Conservation (phyloP, 2,797 vertebrate species). For the Myripristis murdjan region DNA sequence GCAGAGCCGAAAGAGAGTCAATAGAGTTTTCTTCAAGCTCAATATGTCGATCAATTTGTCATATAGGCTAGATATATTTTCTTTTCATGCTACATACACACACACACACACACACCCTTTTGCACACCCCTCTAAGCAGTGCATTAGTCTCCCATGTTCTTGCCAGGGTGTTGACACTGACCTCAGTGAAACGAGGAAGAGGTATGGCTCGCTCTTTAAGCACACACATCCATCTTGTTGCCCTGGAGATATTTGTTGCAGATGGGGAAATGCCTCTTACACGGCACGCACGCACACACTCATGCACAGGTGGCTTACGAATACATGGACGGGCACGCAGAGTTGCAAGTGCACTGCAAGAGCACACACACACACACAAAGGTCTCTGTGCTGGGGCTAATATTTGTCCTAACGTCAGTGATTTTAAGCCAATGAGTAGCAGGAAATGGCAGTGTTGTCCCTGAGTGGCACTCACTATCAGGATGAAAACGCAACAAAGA, state of each 20-base stretch:
- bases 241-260: constrained; percentile 64
- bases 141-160: constrained; percentile 46
- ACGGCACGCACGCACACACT: constrained; percentile 24
- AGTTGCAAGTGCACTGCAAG: neutral
- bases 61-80: neutral
- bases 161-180: constrained; percentile 52
- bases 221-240: constrained; percentile 70
- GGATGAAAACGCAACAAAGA: constrained; percentile 66
- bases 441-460: constrained; percentile 72
- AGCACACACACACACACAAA: constrained; percentile 1
- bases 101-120: neutral
- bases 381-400: constrained; percentile 35
- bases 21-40: neutral
- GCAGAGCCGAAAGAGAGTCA: neutral
- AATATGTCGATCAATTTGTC: neutral
- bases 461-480: constrained; percentile 64
- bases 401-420: constrained; percentile 56
- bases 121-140: constrained; percentile 16
- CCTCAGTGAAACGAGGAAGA: constrained; percentile 52
- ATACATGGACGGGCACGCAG: neutral
- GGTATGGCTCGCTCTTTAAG: constrained; percentile 50
- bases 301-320: constrained; percentile 35
- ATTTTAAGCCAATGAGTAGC: constrained; percentile 42
- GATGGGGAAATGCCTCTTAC: constrained; percentile 11
- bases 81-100: neutral